These are phyloP conservation scores for Eupsittula cactorum DNA, from an alignment of 2,113 vertebrate genomes.

Conservation along the genomic window DNA sequence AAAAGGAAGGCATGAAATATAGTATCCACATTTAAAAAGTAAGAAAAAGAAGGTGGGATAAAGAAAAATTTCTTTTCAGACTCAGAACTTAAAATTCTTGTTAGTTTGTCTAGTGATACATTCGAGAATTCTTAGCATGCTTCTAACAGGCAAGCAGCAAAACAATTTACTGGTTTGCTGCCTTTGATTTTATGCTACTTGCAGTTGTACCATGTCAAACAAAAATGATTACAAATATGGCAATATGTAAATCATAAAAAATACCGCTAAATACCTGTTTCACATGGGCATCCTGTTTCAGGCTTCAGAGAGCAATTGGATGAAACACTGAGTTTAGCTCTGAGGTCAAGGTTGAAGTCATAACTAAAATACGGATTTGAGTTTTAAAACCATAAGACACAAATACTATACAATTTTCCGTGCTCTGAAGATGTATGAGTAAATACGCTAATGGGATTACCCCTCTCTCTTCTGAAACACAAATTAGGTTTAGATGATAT, in stretches of 20 bases:
- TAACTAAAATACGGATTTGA: constrained; percentile 43
- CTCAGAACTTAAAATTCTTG: neutral
- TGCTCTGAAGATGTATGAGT: constrained; percentile 7
- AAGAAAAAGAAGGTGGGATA: neutral
- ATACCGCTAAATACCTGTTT: constrained; percentile 4
- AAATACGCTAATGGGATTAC: constrained; percentile 33
- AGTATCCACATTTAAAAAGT: neutral
- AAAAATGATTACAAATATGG: constrained; percentile 67
- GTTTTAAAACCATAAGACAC: constrained; percentile 18
- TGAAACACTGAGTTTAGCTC: constrained; percentile 44
- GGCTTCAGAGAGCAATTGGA: constrained; percentile 12
- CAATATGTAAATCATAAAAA: constrained; percentile 34
- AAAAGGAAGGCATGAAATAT: neutral
- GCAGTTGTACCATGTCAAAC: constrained; percentile 41
- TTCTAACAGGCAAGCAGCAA: constrained; percentile 48
- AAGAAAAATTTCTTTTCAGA: neutral
- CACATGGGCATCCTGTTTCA: neutral
- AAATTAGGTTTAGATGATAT: constrained; percentile 18
- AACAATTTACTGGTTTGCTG: constrained; percentile 68
- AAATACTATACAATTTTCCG: constrained; percentile 2
- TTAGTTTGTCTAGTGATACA: constrained; percentile 21
- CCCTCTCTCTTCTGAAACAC: constrained; percentile 39
- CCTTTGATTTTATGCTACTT: constrained; percentile 66
- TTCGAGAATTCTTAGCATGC: constrained; percentile 43
- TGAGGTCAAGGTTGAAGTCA: constrained; percentile 59